phyloP scores from a whole-genome alignment of 2,888 invertebrate species.

The Macrophya alboannulata region DNA sequence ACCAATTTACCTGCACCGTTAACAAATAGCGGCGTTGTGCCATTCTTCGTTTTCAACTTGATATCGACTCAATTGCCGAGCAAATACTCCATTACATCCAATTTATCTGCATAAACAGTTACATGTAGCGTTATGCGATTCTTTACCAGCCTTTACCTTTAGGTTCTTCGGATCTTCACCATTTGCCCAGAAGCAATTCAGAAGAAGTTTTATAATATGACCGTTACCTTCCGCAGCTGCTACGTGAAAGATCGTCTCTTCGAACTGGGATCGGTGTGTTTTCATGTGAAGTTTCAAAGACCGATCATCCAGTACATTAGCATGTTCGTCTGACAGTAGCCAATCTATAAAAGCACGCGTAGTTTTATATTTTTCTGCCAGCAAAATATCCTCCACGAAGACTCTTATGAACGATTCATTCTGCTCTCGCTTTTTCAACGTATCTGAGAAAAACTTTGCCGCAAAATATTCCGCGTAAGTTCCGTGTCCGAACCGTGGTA shows the following conservation, averaged over 20 bases:
- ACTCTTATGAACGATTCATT: background rate
- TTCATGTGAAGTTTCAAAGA: background rate
- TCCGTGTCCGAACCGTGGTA: background rate
- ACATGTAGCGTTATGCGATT: no score
- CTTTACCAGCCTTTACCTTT: no score
- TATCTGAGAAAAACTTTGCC: background rate
- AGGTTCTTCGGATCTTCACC: no score
- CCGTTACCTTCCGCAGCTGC: background rate
- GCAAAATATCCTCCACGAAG: background rate
- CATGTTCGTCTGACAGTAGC: background rate
- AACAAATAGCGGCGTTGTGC: conserved; percentile 70
- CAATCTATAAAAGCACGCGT: background rate
- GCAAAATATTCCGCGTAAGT: background rate
- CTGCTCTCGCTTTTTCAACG: background rate
- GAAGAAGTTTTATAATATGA: background rate
- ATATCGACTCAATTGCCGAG: background rate
- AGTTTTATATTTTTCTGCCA: background rate
- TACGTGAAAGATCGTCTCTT: background rate
- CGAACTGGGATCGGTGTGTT: background rate
- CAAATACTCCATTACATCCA: background rate
- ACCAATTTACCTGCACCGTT: conserved; percentile 74
- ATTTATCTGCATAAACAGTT: no score
- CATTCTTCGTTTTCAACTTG: background rate
- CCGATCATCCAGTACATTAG: background rate
- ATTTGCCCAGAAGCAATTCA: background rate